These are phyloP conservation scores for Nesidiocoris tenuis DNA, from an alignment of 2,888 invertebrate species.

Conservation along the genomic window DNA sequence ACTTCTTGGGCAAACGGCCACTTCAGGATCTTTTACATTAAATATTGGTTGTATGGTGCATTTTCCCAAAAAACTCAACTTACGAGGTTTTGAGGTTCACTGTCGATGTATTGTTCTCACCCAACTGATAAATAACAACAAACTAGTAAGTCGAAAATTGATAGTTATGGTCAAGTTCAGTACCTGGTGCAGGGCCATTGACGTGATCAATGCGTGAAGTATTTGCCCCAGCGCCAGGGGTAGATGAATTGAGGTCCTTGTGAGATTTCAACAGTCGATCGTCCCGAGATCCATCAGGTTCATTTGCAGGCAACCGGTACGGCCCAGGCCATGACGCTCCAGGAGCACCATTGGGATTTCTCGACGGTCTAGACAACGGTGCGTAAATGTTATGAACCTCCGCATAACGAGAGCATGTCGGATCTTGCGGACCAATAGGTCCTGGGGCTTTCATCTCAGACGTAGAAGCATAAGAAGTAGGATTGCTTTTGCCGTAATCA, in stretches of 20 bases:
- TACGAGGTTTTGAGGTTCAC: too few relatives aligned
- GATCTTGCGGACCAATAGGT: neutral
- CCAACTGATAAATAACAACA: too few relatives aligned
- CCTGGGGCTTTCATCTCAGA: too few relatives aligned
- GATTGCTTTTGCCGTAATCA: neutral
- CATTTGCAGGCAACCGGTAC: neutral
- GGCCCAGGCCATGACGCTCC: neutral
- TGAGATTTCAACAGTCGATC: neutral
- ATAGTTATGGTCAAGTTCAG: too few relatives aligned
- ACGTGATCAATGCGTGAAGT: neutral
- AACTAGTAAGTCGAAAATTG: too few relatives aligned
- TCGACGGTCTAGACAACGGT: neutral
- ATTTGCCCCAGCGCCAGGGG: neutral
- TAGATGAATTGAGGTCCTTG: neutral
- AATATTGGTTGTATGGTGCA: too few relatives aligned
- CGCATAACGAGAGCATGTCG: neutral
- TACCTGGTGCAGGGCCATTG: neutral
- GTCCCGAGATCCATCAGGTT: neutral
- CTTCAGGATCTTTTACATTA: too few relatives aligned
- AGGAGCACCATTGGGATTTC: neutral
- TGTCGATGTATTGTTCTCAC: too few relatives aligned
- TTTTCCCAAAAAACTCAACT: too few relatives aligned
- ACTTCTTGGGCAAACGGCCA: too few relatives aligned
- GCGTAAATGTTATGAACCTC: neutral
- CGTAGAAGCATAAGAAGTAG: neutral